Evolutionary conservation across 2,888 invertebrate genomes (phyloP).

Genomic region (Busseola fusca): DNA sequence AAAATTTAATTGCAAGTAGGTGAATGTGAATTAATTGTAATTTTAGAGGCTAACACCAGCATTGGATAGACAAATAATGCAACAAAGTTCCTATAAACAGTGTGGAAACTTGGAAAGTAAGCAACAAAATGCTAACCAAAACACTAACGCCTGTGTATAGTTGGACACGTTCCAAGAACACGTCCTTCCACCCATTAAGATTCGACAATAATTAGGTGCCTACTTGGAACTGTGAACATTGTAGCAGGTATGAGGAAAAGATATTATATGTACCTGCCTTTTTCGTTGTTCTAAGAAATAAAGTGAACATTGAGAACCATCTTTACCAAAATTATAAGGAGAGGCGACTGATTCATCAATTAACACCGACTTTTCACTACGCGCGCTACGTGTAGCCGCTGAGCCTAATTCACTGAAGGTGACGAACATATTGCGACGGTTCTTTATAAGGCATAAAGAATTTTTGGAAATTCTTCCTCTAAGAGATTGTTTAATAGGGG

Average conservation of each 20-base stretch:
- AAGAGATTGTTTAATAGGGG: no score
- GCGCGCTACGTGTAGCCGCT: background rate
- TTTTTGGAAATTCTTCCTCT: background rate
- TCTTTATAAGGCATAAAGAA: no score
- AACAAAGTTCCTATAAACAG: conserved; percentile 27
- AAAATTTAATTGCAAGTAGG: conserved; percentile 35
- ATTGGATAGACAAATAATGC: conserved; percentile 11
- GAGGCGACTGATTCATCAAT: conserved; percentile 14
- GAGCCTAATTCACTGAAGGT: background rate
- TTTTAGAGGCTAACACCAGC: conserved; percentile 7
- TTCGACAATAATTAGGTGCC: conserved; percentile 49
- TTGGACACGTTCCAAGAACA: conserved; percentile 62
- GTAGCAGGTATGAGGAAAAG: conserved; percentile 33
- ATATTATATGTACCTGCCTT: conserved; percentile 4
- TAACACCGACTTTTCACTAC: background rate
- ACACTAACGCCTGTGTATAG: conserved; percentile 46
- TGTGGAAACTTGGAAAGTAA: conserved; percentile 39
- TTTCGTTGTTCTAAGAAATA: conserved; percentile 43
- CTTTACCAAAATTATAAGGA: background rate
- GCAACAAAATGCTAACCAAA: conserved; percentile 47
- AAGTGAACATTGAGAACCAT: conserved; percentile 39
- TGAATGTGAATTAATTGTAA: conserved; percentile 14
- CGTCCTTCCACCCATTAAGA: conserved; percentile 48
- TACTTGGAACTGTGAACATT: conserved; percentile 30
- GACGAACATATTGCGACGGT: background rate